phyloP scores from a whole-genome alignment of 2,888 invertebrate genomes.

The Hirtodrosophila alboralis region DNA sequence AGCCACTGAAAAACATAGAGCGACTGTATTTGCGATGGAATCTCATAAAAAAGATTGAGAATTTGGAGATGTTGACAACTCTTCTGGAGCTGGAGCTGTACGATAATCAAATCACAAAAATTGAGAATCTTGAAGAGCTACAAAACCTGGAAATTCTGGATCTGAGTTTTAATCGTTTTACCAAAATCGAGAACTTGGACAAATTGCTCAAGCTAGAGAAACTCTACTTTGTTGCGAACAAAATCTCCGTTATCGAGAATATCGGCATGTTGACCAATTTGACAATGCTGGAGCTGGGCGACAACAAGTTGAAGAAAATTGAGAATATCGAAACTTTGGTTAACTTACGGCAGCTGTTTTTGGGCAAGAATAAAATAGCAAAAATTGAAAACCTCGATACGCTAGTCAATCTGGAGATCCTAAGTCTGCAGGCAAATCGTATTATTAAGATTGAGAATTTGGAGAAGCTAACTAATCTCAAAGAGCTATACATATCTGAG shows the following conservation, averaged over 20 bases:
- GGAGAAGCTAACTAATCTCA: constrained; percentile 89
- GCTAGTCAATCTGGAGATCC: constrained; percentile 89
- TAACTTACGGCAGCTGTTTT: constrained; percentile 91
- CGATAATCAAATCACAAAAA: constrained; percentile 97
- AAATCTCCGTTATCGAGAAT: constrained; percentile 94
- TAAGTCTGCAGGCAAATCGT: constrained; percentile 96
- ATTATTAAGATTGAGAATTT: constrained; percentile 94
- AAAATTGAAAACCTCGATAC: constrained; percentile 92
- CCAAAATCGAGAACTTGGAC: constrained; percentile 92
- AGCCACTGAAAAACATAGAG: constrained; percentile 90
- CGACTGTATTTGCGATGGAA: constrained; percentile 96
- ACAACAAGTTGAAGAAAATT: constrained; percentile 95
- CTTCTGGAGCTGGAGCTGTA: constrained; percentile 96
- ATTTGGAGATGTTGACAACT: constrained; percentile 90
- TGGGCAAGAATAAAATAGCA: constrained; percentile 97
- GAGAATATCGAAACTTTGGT: constrained; percentile 92
- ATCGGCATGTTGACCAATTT: constrained; percentile 91
- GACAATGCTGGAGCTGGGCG: constrained; percentile 95
- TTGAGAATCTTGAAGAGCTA: constrained; percentile 94
- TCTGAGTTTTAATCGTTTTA: constrained; percentile 97
- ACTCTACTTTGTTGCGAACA: constrained; percentile 95
- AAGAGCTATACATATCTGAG: constrained; percentile 96
- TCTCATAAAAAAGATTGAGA: constrained; percentile 96
- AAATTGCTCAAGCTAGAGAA: constrained; percentile 91
- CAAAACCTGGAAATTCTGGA: constrained; percentile 95